phyloP scores from a whole-genome alignment of 2,888 invertebrate genomes.

The Nemoura dubitans region DNA sequence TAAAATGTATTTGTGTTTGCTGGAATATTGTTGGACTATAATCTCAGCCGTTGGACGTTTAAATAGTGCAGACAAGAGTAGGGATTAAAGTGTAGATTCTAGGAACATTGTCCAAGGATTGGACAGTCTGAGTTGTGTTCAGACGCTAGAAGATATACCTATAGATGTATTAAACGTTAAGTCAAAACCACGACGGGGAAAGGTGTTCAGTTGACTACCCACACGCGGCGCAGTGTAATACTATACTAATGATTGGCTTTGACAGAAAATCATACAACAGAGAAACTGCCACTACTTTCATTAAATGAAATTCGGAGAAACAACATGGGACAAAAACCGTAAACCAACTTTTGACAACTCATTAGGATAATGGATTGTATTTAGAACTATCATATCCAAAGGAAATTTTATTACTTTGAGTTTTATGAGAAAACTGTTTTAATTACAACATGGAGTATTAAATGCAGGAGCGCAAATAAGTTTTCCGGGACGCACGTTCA shows the following conservation, averaged over 20 bases:
- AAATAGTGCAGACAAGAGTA: background rate
- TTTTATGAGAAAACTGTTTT: background rate
- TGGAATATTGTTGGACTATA: background rate
- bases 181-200: background rate
- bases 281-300: background rate
- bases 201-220: background rate
- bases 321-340: background rate
- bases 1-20: constrained; percentile 7
- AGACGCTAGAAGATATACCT: background rate
- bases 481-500: background rate
- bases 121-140: background rate
- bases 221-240: background rate
- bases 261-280: background rate
- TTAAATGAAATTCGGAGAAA: background rate
- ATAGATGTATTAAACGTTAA: too few species aligned
- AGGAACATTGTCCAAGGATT: background rate
- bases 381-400: background rate
- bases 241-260: background rate
- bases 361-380: background rate
- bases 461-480: background rate
- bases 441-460: background rate
- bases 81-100: background rate
- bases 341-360: background rate
- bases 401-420: background rate
- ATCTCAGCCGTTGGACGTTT: background rate